phyloP scores from a whole-genome alignment of 2,797 vertebrate species.

The Pangasius krempfi region DNA sequence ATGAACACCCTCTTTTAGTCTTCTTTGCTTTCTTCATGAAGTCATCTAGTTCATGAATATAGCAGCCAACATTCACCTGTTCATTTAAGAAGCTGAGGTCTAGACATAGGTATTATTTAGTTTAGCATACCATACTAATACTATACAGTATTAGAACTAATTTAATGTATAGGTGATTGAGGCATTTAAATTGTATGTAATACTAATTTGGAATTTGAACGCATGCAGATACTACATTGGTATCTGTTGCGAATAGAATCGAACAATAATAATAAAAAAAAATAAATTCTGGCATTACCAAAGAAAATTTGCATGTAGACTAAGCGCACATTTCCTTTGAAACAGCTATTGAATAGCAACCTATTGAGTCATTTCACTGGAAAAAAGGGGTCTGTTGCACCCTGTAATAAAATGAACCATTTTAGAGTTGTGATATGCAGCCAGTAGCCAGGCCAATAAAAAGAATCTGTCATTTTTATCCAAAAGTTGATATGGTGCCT shows the following conservation, averaged over 20 bases:
- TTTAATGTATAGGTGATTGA: neutral
- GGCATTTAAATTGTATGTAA: neutral
- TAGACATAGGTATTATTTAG: neutral
- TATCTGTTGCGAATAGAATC: neutral
- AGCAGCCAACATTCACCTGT: neutral
- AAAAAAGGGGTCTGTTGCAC: neutral
- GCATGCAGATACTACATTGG: neutral
- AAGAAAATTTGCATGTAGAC: neutral
- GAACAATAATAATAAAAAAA: neutral
- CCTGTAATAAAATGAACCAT: neutral
- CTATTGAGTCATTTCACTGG: conserved; percentile 4
- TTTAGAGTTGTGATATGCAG: neutral
- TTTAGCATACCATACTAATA: neutral
- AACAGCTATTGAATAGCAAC: neutral
- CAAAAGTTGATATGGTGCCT: neutral
- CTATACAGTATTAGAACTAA: neutral
- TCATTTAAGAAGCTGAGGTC: neutral
- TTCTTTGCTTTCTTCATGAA: neutral
- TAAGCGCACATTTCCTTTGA: neutral
- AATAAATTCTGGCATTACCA: neutral
- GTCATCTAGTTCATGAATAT: neutral
- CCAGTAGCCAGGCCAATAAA: neutral
- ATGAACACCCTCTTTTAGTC: neutral
- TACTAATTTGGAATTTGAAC: neutral
- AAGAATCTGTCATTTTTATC: conserved; percentile 7